phyloP scores from a whole-genome alignment of 2,113 vertebrate genomes.

The Lophotis ruficrista region DNA sequence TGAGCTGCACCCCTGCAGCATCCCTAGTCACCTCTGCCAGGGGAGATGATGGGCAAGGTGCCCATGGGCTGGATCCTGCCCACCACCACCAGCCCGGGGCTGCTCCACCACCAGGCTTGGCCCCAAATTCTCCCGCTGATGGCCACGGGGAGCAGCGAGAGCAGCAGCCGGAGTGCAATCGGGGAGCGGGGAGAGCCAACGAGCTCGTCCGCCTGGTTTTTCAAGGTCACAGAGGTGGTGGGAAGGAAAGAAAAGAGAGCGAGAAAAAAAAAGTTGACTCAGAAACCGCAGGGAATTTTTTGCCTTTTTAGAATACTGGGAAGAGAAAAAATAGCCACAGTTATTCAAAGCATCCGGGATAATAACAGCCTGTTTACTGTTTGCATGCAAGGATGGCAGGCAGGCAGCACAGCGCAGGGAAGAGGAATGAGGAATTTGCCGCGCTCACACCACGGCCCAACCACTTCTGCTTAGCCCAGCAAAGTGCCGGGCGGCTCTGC shows the following conservation, averaged over 20 bases:
- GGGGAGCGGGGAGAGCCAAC: neutral
- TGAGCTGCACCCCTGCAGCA: rapidly evolving
- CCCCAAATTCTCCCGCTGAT: rapidly evolving
- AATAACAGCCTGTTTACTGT: slow-evolving; percentile 74
- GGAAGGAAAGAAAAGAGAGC: slow-evolving; percentile 58
- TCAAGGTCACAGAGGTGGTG: slow-evolving; percentile 63
- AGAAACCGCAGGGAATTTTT: slow-evolving; percentile 74
- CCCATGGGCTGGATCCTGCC: rapidly evolving
- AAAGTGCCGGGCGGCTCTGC: neutral
- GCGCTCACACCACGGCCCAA: neutral
- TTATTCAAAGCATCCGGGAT: slow-evolving; percentile 76
- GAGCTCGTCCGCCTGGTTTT: slow-evolving; percentile 1
- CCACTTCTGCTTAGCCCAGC: slow-evolving; percentile 10
- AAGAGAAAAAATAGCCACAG: slow-evolving; percentile 73
- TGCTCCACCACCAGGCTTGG: neutral
- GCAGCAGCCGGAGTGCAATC: rapidly evolving
- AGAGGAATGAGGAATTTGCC: slow-evolving; percentile 47
- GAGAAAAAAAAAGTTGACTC: slow-evolving; percentile 61
- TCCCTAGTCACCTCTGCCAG: neutral
- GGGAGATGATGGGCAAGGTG: neutral
- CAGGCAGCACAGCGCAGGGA: slow-evolving; percentile 55
- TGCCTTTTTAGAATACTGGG: slow-evolving; percentile 77
- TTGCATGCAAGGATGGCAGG: slow-evolving; percentile 68
- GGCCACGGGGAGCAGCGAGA: rapidly evolving
- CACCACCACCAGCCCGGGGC: rapidly evolving